A percentile compares a stretch with the other conserved stretches of the same genome.
phyloP scores from a whole-genome alignment of 2,113 vertebrate species.

The Peromyscus leucopus region DNA sequence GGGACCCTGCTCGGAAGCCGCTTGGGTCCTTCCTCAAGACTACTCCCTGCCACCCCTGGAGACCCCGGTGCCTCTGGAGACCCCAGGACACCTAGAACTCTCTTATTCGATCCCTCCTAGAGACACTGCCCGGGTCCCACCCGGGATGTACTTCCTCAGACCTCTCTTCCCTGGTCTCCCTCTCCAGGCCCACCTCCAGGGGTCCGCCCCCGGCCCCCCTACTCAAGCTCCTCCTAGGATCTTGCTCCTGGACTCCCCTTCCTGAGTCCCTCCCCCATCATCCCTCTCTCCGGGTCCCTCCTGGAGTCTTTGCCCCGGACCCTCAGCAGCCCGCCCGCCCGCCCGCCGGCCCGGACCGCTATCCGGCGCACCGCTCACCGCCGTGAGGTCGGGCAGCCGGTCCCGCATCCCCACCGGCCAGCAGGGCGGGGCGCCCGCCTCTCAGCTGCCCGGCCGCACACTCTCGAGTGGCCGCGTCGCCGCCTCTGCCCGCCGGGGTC shows the following conservation, averaged over 20 bases:
- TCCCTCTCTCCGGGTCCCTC: not conserved
- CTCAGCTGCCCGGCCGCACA: not conserved
- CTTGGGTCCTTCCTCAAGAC: not conserved
- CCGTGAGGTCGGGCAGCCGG: constrained; percentile 91
- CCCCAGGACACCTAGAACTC: not conserved
- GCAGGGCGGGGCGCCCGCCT: constrained; percentile 1
- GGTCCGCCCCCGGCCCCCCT: not conserved
- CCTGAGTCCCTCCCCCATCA: not conserved
- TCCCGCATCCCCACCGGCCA: constrained; percentile 91
- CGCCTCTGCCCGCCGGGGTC: constrained; percentile 16
- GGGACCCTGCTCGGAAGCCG: not conserved
- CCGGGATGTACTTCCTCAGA: not conserved
- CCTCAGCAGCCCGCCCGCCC: not conserved
- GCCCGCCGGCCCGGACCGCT: not conserved
- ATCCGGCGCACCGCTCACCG: constrained; percentile 86
- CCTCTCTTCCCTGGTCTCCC: not conserved
- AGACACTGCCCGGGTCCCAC: not conserved
- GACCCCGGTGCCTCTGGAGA: not conserved
- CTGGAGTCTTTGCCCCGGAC: not conserved
- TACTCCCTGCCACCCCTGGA: not conserved
- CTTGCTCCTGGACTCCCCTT: not conserved
- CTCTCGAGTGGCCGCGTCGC: not conserved
- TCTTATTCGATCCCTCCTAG: not conserved
- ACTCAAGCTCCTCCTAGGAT: not conserved
- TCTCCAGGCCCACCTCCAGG: no score